These are phyloP conservation scores for Lutjanus erythropterus DNA, from an alignment of 2,113 vertebrate genomes.

Conservation along the genomic window DNA sequence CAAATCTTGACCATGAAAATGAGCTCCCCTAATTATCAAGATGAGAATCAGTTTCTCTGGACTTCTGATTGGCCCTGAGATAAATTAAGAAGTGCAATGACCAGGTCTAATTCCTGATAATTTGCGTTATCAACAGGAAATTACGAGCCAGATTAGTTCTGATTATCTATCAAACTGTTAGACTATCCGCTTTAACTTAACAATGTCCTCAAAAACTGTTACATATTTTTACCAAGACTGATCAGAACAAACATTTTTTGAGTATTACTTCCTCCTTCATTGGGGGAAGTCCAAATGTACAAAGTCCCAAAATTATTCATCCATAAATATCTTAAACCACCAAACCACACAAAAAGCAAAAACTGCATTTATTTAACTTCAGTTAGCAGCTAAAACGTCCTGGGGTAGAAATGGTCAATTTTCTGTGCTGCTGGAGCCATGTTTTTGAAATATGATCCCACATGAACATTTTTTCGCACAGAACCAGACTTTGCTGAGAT, in stretches of 20 bases:
- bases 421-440: slow-evolving; percentile 46
- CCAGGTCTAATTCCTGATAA: slow-evolving; percentile 2
- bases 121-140: background rate
- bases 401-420: slow-evolving; percentile 27
- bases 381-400: slow-evolving; percentile 4
- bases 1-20: too few species aligned
- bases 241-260: too few species aligned
- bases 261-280: too few species aligned
- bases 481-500: slow-evolving; percentile 24
- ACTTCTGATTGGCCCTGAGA: background rate
- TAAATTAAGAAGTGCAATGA: slow-evolving; percentile 1
- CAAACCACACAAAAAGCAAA: background rate
- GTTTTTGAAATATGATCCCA: slow-evolving; percentile 75
- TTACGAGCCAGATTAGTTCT: background rate
- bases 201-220: too few species aligned
- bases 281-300: too few species aligned
- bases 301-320: background rate
- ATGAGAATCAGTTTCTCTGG: background rate
- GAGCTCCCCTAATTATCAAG: background rate
- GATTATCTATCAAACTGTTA: too few species aligned
- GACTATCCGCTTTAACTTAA: too few species aligned
- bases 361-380: background rate
- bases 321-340: background rate
- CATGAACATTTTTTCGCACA: slow-evolving; percentile 52
- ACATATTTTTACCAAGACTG: too few species aligned